Base-by-base conservation (phyloP, 1,140 invertebrate genomes). In the Hyposmocoma kahamanoa region DNA sequence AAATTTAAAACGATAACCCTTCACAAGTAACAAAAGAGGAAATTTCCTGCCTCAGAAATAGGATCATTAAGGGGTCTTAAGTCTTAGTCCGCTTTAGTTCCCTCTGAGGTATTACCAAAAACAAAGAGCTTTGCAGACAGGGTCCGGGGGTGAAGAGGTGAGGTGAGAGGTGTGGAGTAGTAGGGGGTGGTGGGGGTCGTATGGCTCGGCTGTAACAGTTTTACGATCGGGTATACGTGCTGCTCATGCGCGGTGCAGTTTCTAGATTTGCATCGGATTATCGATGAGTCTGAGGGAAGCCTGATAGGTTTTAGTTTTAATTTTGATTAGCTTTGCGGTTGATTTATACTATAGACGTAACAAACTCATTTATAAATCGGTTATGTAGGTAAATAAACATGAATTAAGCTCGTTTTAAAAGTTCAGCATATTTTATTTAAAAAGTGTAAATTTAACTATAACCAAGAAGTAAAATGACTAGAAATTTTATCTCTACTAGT, bases 231-330 rank as follows among this genome's bases (percentile, higher is more conserved):
- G 75, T 76, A 76, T 71, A 66, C 62, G 61, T 52, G 62, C 53
- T 72, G 80, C 78, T 75, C 81, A 82, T 82, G 81, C 78, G 81
- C 75, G 53, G 11, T 84, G 77, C 74, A 79, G 55, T 43, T 54
- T 67, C 60, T 67, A 60, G 62, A 81, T 84, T 81, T 84, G 77
- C 75, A 84, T 81, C 69, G 63, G 58, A 62, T 76, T 75, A 77
- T 74, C 58, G 75, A 77, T 36, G 32, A 36, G 32, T n/a, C n/a
- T n/a, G n/a, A n/a, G n/a, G n/a, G n/a, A n/a, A n/a, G n/a, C n/a
- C n/a, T n/a, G n/a, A n/a, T n/a, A n/a, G n/a, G n/a, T n/a, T n/a
- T n/a, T n/a, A n/a, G n/a, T n/a, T n/a, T n/a, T n/a, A n/a, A n/a
- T n/a, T n/a, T n/a, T n/a, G n/a, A n/a, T n/a, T n/a, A n/a, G n/a